A percentile compares a stretch with the other conserved stretches of the same genome.
Evolutionary conservation across 2,113 vertebrate genomes (phyloP).

Genomic region (Willisornis vidua): DNA sequence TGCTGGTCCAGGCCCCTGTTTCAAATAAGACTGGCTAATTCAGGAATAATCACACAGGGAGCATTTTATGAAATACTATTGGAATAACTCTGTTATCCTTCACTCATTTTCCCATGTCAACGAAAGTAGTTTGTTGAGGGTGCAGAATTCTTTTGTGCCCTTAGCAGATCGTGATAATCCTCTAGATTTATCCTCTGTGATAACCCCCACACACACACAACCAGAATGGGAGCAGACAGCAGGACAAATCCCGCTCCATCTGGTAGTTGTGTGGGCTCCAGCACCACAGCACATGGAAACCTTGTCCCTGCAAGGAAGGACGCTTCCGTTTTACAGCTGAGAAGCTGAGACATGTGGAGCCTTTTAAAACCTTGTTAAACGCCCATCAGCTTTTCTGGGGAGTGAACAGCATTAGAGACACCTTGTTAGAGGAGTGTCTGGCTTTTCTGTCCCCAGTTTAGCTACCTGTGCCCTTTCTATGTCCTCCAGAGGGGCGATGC

Average conservation of each 20-base stretch:
- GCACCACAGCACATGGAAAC: background rate
- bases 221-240: background rate
- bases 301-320: slow-evolving; percentile 15
- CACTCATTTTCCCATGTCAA: background rate
- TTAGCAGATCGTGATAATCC: background rate
- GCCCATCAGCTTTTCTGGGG: slow-evolving; percentile 11
- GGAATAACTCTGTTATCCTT: background rate
- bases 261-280: slow-evolving; percentile 30
- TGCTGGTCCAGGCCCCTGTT: background rate
- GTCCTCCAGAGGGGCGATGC: accelerated
- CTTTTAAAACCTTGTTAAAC: slow-evolving; percentile 18
- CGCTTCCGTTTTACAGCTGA: slow-evolving; percentile 13
- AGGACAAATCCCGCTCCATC: background rate
- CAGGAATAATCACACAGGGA: background rate
- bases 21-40: background rate
- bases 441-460: background rate
- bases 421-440: background rate
- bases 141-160: background rate
- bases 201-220: background rate
- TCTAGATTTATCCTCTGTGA: background rate
- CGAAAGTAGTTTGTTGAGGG: background rate
- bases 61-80: background rate
- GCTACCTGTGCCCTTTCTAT: background rate
- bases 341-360: slow-evolving; percentile 31
- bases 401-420: background rate